These are phyloP conservation scores for Drosophila nigricruria DNA, from an alignment of 2,888 invertebrate genomes.

Conservation along the genomic window DNA sequence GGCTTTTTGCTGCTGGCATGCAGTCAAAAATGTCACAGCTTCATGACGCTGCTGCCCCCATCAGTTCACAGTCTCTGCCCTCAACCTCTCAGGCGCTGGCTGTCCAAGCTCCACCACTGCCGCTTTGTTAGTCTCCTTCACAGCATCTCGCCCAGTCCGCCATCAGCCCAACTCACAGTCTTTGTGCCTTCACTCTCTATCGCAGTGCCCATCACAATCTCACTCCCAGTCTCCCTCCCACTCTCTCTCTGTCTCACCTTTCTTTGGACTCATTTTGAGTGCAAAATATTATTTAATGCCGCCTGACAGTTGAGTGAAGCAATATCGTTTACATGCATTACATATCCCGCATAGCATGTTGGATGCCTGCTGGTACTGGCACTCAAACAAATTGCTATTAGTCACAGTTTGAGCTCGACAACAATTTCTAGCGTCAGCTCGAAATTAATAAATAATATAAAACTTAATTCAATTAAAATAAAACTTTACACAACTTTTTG, in stretches of 20 bases:
- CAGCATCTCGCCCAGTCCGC: background rate
- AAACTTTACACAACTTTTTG: background rate
- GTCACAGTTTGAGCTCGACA: constrained; percentile 42
- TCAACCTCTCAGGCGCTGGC: background rate
- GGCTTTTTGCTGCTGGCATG: constrained; percentile 56
- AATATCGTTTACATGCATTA: constrained; percentile 79
- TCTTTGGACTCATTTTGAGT: constrained; percentile 37
- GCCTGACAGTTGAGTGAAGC: constrained; percentile 76
- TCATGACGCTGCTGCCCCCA: constrained; percentile 40
- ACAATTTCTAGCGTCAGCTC: background rate
- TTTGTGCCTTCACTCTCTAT: background rate
- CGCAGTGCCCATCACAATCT: background rate
- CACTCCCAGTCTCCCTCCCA: background rate
- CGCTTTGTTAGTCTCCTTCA: background rate
- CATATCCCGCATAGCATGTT: constrained; percentile 37
- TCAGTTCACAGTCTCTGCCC: constrained; percentile 10
- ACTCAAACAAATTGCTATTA: constrained; percentile 74
- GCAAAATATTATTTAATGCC: constrained; percentile 78
- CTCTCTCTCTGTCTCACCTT: background rate
- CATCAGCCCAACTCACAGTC: background rate
- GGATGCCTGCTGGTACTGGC: constrained; percentile 27
- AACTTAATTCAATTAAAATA: background rate
- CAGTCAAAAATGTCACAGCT: constrained; percentile 76
- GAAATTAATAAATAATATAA: background rate
- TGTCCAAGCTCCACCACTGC: constrained; percentile 1